Evolutionary conservation across 1,140 invertebrate species (phyloP).

Genomic region (Ostrea denselamellosa): DNA sequence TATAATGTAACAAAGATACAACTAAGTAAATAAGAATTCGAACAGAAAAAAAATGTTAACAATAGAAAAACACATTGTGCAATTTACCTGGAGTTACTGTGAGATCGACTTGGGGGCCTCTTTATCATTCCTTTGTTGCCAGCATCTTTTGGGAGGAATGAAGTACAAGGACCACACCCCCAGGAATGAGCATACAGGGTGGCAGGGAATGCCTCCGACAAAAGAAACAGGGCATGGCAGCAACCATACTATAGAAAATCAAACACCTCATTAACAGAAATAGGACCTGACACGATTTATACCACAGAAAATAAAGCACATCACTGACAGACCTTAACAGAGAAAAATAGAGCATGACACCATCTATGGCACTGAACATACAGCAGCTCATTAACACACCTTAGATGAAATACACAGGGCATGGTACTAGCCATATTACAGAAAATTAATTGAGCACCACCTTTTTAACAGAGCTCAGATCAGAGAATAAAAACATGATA

Average conservation of each 20-base stretch:
- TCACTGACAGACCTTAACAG: too few species aligned
- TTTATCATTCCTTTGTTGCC: conserved; percentile 55
- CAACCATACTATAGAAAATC: conserved; percentile 78
- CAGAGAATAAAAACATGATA: too few species aligned
- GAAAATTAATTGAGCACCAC: too few species aligned
- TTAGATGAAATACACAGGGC: too few species aligned
- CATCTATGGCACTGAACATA: too few species aligned
- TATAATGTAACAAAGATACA: not conserved
- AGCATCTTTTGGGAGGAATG: conserved; percentile 63
- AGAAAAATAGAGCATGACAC: too few species aligned
- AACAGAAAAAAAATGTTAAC: not conserved
- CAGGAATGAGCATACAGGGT: conserved; percentile 79
- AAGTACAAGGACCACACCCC: conserved; percentile 76
- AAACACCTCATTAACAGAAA: not conserved
- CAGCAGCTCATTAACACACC: too few species aligned
- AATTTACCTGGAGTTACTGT: conserved; percentile 70
- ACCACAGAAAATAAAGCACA: too few species aligned
- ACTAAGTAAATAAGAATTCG: not conserved
- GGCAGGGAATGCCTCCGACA: conserved; percentile 78
- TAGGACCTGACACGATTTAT: too few species aligned
- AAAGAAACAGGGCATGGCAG: conserved; percentile 78
- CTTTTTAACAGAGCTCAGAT: too few species aligned
- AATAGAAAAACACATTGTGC: not conserved
- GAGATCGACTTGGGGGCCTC: conserved; percentile 68
- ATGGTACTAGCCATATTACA: too few species aligned